Conservation (phyloP, 2,888 invertebrate genomes). For the Macrosoma leucophasiata region DNA sequence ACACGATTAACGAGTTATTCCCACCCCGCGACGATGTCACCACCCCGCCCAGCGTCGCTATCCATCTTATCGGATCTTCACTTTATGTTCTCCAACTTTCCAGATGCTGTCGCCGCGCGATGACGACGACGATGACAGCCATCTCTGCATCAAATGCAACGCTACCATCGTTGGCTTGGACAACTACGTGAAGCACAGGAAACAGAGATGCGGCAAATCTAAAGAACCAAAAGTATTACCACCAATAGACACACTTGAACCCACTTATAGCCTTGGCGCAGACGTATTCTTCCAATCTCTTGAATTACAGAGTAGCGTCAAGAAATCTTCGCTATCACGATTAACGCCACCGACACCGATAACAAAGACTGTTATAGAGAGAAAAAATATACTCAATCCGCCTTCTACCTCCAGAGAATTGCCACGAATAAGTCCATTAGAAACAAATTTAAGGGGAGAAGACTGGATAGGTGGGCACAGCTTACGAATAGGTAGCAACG, state of each 20-base stretch:
- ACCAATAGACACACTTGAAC: slow-evolving; percentile 55
- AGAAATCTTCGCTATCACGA: slow-evolving; percentile 71
- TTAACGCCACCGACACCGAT: slow-evolving; percentile 62
- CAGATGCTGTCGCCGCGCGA: slow-evolving; percentile 74
- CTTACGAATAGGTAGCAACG: slow-evolving; percentile 69
- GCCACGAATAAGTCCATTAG: slow-evolving; percentile 57
- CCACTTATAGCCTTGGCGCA: slow-evolving; percentile 80
- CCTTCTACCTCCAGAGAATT: slow-evolving; percentile 52
- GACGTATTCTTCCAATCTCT: slow-evolving; percentile 92
- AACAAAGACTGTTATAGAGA: slow-evolving; percentile 45
- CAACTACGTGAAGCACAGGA: slow-evolving; percentile 89
- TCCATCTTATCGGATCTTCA: slow-evolving; percentile 35
- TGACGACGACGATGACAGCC: slow-evolving; percentile 87
- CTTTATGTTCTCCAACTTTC: slow-evolving; percentile 27
- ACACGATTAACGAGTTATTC: slow-evolving; percentile 49
- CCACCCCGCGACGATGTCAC: slow-evolving; percentile 45
- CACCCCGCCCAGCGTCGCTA: slow-evolving; percentile 31
- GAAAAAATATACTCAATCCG: slow-evolving; percentile 42
- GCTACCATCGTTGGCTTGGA: slow-evolving; percentile 88
- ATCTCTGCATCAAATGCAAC: slow-evolving; percentile 92
- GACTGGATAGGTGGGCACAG: slow-evolving; percentile 79
- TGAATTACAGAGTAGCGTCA: slow-evolving; percentile 84
- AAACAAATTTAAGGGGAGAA: slow-evolving; percentile 67
- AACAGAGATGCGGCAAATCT: slow-evolving; percentile 78
- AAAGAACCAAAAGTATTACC: slow-evolving; percentile 45